Evolutionary conservation across 2,113 vertebrate genomes (phyloP).

Genomic region (Archilochus colubris): DNA sequence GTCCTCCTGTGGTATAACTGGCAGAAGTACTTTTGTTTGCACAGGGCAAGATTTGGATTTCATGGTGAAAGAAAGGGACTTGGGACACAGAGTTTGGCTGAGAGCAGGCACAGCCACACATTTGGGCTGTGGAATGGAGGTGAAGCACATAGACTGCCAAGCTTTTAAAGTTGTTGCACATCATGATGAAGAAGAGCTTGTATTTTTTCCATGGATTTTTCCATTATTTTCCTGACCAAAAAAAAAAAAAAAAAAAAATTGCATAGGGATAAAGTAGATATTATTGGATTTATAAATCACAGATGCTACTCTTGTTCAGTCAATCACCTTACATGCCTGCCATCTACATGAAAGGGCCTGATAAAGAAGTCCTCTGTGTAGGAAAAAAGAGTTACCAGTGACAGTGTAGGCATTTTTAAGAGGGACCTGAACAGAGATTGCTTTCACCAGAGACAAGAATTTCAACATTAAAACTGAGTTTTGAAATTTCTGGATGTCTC

Average conservation of each 20-base stretch:
- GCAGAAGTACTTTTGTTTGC: not conserved
- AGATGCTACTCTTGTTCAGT: not conserved
- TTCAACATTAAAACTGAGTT: not conserved
- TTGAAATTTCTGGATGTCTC: not conserved
- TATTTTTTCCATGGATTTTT: not conserved
- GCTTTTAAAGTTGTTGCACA: not conserved
- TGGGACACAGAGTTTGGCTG: not conserved
- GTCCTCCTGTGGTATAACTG: not conserved
- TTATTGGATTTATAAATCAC: not conserved
- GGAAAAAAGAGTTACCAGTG: not conserved
- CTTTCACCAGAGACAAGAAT: not conserved
- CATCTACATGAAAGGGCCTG: not conserved
- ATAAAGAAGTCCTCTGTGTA: not conserved
- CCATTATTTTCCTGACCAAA: too few relatives aligned
- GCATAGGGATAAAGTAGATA: not conserved
- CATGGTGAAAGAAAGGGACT: not conserved
- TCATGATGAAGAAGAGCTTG: not conserved
- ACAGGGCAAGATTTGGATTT: not conserved
- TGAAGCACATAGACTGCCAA: not conserved
- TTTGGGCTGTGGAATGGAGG: not conserved
- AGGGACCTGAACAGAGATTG: not conserved
- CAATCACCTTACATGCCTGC: accelerated
- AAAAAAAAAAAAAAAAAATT: not conserved
- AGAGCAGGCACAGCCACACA: not conserved
- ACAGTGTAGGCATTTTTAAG: not conserved